phyloP scores from a whole-genome alignment of 2,888 invertebrate species.

The Drosophila algonquin region DNA sequence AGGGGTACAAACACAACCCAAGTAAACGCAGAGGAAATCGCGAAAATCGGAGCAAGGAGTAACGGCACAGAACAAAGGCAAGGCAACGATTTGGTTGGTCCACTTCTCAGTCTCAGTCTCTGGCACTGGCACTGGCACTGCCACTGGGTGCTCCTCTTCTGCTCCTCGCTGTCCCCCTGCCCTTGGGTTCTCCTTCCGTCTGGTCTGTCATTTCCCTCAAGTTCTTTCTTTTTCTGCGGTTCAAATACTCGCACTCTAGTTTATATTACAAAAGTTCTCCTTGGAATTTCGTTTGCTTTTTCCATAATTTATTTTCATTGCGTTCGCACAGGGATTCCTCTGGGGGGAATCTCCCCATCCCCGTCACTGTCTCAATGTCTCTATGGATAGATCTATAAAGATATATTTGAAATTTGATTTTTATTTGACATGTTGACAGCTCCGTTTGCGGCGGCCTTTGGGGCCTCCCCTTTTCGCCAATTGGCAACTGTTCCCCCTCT shows the following conservation, averaged over 20 bases:
- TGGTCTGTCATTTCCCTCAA: slow-evolving; percentile 45
- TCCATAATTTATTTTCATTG: slow-evolving; percentile 78
- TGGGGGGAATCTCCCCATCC: slow-evolving; percentile 14
- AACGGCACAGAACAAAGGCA: slow-evolving; percentile 22
- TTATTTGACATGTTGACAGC: slow-evolving; percentile 79
- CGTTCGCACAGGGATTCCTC: slow-evolving; percentile 62
- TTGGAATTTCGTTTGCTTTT: slow-evolving; percentile 11
- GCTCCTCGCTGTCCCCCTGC: neutral
- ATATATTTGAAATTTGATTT: slow-evolving; percentile 79
- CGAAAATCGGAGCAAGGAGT: neutral
- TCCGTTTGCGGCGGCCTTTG: slow-evolving; percentile 8
- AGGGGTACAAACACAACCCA: slow-evolving; percentile 64
- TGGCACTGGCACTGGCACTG: neutral
- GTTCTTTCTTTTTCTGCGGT: slow-evolving; percentile 16
- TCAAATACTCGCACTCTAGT: slow-evolving; percentile 54
- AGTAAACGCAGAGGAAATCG: slow-evolving; percentile 63
- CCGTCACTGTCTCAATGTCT: neutral
- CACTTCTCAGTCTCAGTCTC: slow-evolving; percentile 21
- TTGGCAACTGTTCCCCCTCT: slow-evolving; percentile 25
- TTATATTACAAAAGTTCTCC: slow-evolving; percentile 74
- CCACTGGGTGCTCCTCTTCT: neutral
- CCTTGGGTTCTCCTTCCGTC: slow-evolving; percentile 19
- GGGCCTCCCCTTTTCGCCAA: slow-evolving; percentile 42
- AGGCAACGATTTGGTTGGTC: slow-evolving; percentile 31
- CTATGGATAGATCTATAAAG: slow-evolving; percentile 56